Evolutionary conservation across 2,113 vertebrate species (phyloP), one percentile per base, ranked within the genome.

Genomic region (Microcebus ravelobensis): DNA sequence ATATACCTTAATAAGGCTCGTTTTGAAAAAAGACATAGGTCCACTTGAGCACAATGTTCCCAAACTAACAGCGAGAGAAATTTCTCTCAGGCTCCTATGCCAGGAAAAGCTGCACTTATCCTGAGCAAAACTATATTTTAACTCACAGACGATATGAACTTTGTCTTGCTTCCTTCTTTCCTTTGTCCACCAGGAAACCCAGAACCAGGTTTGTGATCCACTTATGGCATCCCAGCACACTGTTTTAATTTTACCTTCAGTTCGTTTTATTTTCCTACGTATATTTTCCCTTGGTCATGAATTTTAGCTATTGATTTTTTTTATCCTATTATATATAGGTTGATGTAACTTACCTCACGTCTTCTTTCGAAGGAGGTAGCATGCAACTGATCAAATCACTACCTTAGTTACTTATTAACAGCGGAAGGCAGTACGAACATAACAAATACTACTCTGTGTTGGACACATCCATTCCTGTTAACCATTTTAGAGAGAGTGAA

Each of bases 161-260:
- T 50, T 31, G 20, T 79, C 73, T 90, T 85, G 42, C 14, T 93
- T 93, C 29, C 65, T 95, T 95, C 55, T 74, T 90, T 85, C 21
- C 87, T 85, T 85, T 34, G 39, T 84, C 34, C 25, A 94, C 36
- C 45, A 96, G 36, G 76, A 73, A 76, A 48, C 12, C 65, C 39
- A 27, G n/a, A 88, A 59, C 20, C 70, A 91, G 52, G 17, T 52
- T 87, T 95, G 8, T 77, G 59, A 94, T 71, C 68, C 3, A 48
- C 65, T 71, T 88, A 27, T 27, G 50, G 21, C 65, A 63, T 74
- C 87, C 67, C 52, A 61, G 27, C 48, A 84, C 45, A 63, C 8
- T 63, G 14, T 77, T 90, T 88, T 80, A 48, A 87, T 36, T 90
- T 95, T 59, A 81, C 13, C 79, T 87, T 83, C 4, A 13, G 42